phyloP scores from a whole-genome alignment of 1,140 invertebrate genomes.

The Neodiprion fabricii region DNA sequence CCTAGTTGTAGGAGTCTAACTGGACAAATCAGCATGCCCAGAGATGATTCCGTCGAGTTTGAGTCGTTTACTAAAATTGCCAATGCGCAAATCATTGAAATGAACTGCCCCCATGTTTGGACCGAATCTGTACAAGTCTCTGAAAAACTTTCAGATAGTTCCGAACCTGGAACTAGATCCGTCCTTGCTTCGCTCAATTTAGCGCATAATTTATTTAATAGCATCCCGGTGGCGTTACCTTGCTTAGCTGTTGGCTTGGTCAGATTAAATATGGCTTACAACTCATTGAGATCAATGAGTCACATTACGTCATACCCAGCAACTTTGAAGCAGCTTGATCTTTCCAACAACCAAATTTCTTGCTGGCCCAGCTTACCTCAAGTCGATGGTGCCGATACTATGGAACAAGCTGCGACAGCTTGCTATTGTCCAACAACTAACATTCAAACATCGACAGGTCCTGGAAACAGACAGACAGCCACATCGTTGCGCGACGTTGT shows the following conservation, averaged over 20 bases:
- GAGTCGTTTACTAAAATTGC: constrained; percentile 56
- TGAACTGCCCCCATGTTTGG: constrained; percentile 78
- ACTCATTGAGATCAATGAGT: constrained; percentile 84
- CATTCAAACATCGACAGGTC: constrained; percentile 50
- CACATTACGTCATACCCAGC: constrained; percentile 89
- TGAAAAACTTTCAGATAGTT: constrained; percentile 67
- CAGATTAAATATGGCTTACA: constrained; percentile 90
- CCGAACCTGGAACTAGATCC: constrained; percentile 58
- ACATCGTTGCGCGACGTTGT: constrained; percentile 74
- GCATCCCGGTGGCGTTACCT: constrained; percentile 84
- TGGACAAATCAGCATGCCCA: constrained; percentile 36
- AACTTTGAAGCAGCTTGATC: constrained; percentile 87
- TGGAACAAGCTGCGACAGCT: constrained; percentile 68
- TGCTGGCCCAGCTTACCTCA: constrained; percentile 86
- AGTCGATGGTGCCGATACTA: constrained; percentile 66
- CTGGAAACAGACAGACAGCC: constrained; percentile 55
- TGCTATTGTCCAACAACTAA: constrained; percentile 67
- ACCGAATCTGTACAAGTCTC: constrained; percentile 72
- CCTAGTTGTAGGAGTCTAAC: constrained; percentile 46
- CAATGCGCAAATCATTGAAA: constrained; percentile 59
- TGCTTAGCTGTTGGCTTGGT: constrained; percentile 88
- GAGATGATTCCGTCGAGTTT: constrained; percentile 55
- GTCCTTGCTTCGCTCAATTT: constrained; percentile 81
- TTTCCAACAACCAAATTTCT: constrained; percentile 91
- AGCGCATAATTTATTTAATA: constrained; percentile 88